Evolutionary conservation across 2,888 invertebrate genomes (phyloP).

Genomic region (Hypolimnas misippus): DNA sequence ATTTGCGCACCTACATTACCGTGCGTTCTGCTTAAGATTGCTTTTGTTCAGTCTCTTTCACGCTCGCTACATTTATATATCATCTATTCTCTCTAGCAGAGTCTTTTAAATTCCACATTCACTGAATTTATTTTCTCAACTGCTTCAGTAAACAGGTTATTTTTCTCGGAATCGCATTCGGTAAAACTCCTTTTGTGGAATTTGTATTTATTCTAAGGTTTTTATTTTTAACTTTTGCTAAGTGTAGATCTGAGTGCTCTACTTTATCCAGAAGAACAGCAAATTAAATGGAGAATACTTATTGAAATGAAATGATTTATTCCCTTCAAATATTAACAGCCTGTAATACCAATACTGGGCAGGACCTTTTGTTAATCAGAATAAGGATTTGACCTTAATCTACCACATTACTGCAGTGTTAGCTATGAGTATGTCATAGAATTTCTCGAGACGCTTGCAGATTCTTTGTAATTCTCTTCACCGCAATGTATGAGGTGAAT

Average conservation of each 20-base stretch:
- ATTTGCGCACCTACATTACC: slow-evolving; percentile 56
- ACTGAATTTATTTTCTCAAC: slow-evolving; percentile 50
- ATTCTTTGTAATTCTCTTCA: neutral
- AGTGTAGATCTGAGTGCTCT: neutral
- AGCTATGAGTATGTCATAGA: too few species aligned
- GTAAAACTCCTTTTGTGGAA: slow-evolving; percentile 25
- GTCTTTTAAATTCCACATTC: slow-evolving; percentile 49
- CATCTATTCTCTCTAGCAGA: slow-evolving; percentile 39
- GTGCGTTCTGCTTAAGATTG: slow-evolving; percentile 50
- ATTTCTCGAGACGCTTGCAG: too few species aligned
- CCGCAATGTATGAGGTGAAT: too few species aligned
- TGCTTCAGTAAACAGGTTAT: slow-evolving; percentile 47
- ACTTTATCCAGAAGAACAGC: neutral
- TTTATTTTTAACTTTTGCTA: slow-evolving; percentile 19
- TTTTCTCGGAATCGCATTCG: slow-evolving; percentile 42
- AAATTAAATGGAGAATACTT: neutral
- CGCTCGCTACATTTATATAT: slow-evolving; percentile 30
- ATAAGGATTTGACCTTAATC: too few species aligned
- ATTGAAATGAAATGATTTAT: too few species aligned
- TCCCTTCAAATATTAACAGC: too few species aligned
- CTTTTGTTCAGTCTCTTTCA: slow-evolving; percentile 37
- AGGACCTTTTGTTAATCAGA: too few species aligned
- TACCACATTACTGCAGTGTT: too few species aligned
- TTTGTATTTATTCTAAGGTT: slow-evolving; percentile 19
- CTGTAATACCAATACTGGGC: too few species aligned